A percentile compares a stretch with the other conserved stretches of the same genome.
These are phyloP conservation scores for Drosophila mojavensis DNA, from an alignment of 1,140 invertebrate species.

Conservation along the genomic window DNA sequence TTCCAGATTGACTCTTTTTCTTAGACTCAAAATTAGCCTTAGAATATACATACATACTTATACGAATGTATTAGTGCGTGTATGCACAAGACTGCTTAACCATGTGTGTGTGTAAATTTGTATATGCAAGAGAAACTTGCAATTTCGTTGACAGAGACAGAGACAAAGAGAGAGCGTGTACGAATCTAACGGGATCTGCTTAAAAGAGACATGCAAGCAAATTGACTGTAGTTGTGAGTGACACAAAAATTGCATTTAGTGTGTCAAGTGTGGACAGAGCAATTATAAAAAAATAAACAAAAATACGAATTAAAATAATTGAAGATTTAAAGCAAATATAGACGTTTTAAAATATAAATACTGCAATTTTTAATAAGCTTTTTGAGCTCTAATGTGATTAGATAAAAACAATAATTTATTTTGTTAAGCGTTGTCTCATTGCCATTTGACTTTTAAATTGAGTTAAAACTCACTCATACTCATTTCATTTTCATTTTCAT, in stretches of 20 bases:
- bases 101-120: too few relatives aligned
- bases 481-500: constrained; percentile 18
- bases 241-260: not conserved
- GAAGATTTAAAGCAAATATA: too few relatives aligned
- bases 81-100: too few relatives aligned
- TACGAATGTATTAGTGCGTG: too few relatives aligned
- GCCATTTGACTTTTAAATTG: not conserved
- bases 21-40: too few relatives aligned
- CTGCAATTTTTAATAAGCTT: too few relatives aligned
- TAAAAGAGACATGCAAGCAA: not conserved
- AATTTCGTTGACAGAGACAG: not conserved
- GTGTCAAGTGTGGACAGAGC: too few relatives aligned
- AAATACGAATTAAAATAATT: too few relatives aligned
- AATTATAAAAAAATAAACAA: too few relatives aligned
- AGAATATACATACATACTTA: not conserved
- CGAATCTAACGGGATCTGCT: not conserved
- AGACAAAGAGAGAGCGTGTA: not conserved
- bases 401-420: too few relatives aligned
- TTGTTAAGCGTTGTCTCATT: not conserved
- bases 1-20: not conserved
- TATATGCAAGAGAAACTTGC: not conserved
- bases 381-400: too few relatives aligned
- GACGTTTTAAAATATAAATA: too few relatives aligned
- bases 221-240: not conserved
- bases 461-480: not conserved